These are phyloP conservation scores for rabbit (Oryctolagus cuniculus) DNA, from an alignment of 2,113 vertebrate species.

Conservation along the genomic window mOryCun1.1 NC_091450.1:16281501-16282000, in stretches of 20 bases:
- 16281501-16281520: slow-evolving; percentile 48
- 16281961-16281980: no score
- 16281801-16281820: no score
- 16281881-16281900: no score
- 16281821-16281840: no score
- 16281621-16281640: not conserved
- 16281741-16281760: not conserved
- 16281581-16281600: not conserved
- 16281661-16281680: not conserved
- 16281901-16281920: no score
- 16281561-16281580: not conserved
- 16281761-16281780: not conserved
- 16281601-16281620: not conserved
- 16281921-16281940: no score
- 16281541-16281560: not conserved
- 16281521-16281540: not conserved
- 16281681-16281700: not conserved
- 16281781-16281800: no score
- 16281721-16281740: not conserved
- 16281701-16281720: slow-evolving; percentile 14
- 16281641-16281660: not conserved
- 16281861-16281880: no score
- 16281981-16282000: no score
- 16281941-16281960: no score
- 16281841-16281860: no score